Percentiles rank a stretch among this genome's conserved stretches.
phyloP scores from a whole-genome alignment of 2,113 vertebrate genomes.

The Cyprinodon brontotheroides region DNA sequence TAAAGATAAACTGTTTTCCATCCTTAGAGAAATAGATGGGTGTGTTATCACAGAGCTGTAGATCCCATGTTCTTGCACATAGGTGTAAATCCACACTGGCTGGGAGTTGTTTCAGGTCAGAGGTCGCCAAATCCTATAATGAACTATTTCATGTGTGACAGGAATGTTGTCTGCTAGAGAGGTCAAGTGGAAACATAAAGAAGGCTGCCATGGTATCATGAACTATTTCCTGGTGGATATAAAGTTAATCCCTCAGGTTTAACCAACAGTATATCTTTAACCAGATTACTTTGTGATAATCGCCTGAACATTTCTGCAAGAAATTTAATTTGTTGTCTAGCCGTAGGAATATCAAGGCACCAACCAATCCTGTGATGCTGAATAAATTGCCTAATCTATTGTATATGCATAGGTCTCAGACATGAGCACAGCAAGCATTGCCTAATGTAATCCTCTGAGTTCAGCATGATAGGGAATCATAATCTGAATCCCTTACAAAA shows the following conservation, averaged over 20 bases:
- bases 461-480: conserved; percentile 52
- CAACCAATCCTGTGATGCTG: conserved; percentile 34
- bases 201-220: conserved; percentile 41
- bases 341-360: conserved; percentile 45
- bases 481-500: conserved; percentile 64
- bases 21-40: conserved; percentile 4
- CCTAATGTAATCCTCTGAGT: conserved; percentile 61
- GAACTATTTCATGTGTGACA: conserved; percentile 45
- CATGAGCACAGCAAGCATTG: conserved; percentile 68
- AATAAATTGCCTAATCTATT: conserved; percentile 53
- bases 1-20: conserved; percentile 2
- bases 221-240: conserved; percentile 55
- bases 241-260: conserved; percentile 65
- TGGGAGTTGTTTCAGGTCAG: conserved; percentile 29
- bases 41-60: conserved; percentile 40
- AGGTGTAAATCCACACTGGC: conserved; percentile 46
- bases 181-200: conserved; percentile 34
- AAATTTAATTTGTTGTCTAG: conserved; percentile 39
- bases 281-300: conserved; percentile 65
- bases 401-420: conserved; percentile 34
- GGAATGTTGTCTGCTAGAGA: conserved; percentile 14
- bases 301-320: conserved; percentile 35
- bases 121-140: conserved; percentile 54
- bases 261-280: conserved; percentile 56
- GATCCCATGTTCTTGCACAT: conserved; percentile 46